Conservation (phyloP, 1,140 invertebrate species). For the Scylla paramamosain region DNA sequence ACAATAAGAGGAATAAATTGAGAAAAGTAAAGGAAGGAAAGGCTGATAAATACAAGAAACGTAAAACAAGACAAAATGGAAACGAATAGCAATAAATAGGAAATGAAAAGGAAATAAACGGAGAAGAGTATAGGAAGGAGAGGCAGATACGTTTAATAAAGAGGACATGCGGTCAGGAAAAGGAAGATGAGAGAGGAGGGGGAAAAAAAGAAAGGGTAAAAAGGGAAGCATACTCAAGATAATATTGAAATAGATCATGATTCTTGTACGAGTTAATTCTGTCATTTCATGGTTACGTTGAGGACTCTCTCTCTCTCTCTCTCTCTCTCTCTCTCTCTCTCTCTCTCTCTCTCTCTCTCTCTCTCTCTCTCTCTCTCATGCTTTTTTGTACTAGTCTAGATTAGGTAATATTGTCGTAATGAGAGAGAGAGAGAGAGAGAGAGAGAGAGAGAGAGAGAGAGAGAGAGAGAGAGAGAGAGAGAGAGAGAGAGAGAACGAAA, state of each 20-base stretch:
- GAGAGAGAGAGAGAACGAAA: no score
- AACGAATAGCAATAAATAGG: not conserved
- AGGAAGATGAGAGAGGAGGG: not conserved
- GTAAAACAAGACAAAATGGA: not conserved
- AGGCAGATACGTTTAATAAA: no score
- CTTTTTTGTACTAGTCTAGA: no score
- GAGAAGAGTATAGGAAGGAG: no score
- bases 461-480: no score
- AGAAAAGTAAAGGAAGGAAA: not conserved
- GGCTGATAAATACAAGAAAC: no score
- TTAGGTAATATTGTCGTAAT: no score
- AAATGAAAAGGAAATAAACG: no score
- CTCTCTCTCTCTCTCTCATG: not conserved
- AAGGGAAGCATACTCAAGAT: not conserved
- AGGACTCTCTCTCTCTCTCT: not conserved
- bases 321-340: not conserved
- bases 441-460: no score
- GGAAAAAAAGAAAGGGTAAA: not conserved
- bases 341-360: constrained; percentile 3
- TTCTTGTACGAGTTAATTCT: not conserved
- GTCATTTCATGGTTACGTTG: not conserved
- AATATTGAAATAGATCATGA: no score
- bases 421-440: no score
- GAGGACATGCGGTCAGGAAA: not conserved
- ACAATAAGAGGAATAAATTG: no score